Base-by-base conservation (phyloP, 1,140 invertebrate species). In the Papilio polytes region DNA sequence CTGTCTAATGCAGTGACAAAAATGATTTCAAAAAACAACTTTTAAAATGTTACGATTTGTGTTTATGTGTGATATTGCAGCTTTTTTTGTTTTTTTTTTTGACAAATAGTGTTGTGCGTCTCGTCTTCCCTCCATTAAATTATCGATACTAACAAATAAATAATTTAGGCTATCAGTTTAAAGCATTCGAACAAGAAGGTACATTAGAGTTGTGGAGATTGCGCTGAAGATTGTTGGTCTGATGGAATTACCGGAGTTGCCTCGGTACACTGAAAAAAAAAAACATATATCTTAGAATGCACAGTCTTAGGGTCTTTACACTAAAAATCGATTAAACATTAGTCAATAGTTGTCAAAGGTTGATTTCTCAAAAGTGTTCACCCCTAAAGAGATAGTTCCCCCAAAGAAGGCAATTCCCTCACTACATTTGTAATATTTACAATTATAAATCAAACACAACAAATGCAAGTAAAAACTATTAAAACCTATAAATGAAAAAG, bases 121-220 rank as follows among this genome's bases (percentile, higher is more conserved):
- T 78, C 66, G 77, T 78, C 77, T 78, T 44, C 10, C 46, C 59
- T 46, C 59, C 77, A 66, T 78, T 66, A 78, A 66, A 78, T 78
- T 78, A 78, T 78, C 77, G 59, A 78, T 41, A 46, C 84, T 91
- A 88, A 86, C 80, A 91, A n/a, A 93, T 93, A 93, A 93, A 92
- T 92, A 92, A 90, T 85, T 89, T 86, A 84, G 74, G 56, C 84
- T 89, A 90, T 18, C 1, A 74, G 59, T 78, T 90, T 90, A 94
- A 78, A 91, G 82, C 88, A 87, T 89, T 86, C 92, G 92, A 20
- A 94, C 88, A n/a, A 94, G 88, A 8, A 94, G 86, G 76, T 94
- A 94, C 83, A 92, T 93, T 10, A 92, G 51, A 0, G 89, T 82
- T 22, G 87, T 84, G 0, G 89, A 83, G 0, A 87, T 31, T 4